Conservation (phyloP, 1,140 invertebrate genomes). For the Drosophila subpulchrella region DNA sequence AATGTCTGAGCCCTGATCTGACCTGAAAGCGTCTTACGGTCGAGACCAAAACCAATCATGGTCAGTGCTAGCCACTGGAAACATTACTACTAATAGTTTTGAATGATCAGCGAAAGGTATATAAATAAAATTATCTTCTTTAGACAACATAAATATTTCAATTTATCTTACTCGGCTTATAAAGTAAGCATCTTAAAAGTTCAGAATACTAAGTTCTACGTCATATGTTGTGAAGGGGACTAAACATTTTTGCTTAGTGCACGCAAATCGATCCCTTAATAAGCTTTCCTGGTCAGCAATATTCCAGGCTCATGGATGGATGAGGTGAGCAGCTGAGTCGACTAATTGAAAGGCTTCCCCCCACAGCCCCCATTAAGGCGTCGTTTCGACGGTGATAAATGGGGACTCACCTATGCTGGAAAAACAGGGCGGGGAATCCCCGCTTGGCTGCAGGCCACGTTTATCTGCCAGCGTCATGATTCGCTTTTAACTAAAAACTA, state of each 20-base stretch:
- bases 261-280: slow-evolving; percentile 44
- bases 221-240: too few species aligned
- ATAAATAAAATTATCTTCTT: too few species aligned
- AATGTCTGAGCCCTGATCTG: slow-evolving; percentile 22
- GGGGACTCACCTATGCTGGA: slow-evolving; percentile 17
- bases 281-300: slow-evolving; percentile 26
- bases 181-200: too few species aligned
- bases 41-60: slow-evolving; percentile 19
- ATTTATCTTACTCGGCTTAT: too few species aligned
- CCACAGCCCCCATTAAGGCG: slow-evolving; percentile 20
- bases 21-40: slow-evolving; percentile 8
- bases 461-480: slow-evolving; percentile 68
- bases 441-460: not conserved
- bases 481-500: slow-evolving; percentile 80
- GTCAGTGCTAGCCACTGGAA: not conserved
- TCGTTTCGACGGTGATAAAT: slow-evolving; percentile 46
- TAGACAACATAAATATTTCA: too few species aligned
- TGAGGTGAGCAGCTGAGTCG: slow-evolving; percentile 9
- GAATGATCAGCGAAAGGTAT: too few species aligned
- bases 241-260: not conserved
- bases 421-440: not conserved
- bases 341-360: slow-evolving; percentile 38
- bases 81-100: not conserved
- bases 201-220: too few species aligned
- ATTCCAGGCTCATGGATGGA: slow-evolving; percentile 3